A percentile compares a stretch with the other conserved stretches of the same genome.
phyloP scores from a whole-genome alignment of 2,113 vertebrate genomes.

The Corynorhinus townsendii region DNA sequence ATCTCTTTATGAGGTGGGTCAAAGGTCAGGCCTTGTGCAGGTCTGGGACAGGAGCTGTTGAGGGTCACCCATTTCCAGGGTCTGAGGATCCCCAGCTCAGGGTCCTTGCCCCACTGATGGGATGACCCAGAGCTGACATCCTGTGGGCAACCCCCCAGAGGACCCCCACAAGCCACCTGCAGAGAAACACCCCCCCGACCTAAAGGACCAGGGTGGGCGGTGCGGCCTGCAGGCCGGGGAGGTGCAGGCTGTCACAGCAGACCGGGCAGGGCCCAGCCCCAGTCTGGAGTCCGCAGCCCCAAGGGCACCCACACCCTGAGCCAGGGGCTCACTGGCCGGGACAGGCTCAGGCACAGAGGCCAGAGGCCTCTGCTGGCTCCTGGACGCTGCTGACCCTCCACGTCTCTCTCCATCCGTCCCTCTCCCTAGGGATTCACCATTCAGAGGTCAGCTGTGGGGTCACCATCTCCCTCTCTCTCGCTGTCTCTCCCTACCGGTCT shows the following conservation, averaged over 20 bases:
- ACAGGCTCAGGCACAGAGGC: neutral
- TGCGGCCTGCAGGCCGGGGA: no score
- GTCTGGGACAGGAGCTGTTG: neutral
- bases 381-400: accelerated
- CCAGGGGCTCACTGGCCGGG: neutral
- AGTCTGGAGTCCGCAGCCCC: neutral
- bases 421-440: neutral
- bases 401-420: accelerated
- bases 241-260: neutral
- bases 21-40: neutral
- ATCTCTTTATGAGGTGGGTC: no score
- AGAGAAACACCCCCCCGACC: neutral
- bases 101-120: neutral
- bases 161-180: neutral
- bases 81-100: neutral
- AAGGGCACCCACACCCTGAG: neutral
- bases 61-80: neutral
- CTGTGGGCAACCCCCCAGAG: neutral
- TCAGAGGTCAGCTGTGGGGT: neutral
- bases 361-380: neutral
- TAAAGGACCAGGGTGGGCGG: no score
- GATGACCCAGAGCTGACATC: neutral
- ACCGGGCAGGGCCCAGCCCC: neutral
- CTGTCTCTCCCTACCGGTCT: neutral
- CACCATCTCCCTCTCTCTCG: neutral